These are phyloP conservation scores for Typhlomys cinereus DNA, from an alignment of 2,113 vertebrate genomes.

Conservation along the genomic window DNA sequence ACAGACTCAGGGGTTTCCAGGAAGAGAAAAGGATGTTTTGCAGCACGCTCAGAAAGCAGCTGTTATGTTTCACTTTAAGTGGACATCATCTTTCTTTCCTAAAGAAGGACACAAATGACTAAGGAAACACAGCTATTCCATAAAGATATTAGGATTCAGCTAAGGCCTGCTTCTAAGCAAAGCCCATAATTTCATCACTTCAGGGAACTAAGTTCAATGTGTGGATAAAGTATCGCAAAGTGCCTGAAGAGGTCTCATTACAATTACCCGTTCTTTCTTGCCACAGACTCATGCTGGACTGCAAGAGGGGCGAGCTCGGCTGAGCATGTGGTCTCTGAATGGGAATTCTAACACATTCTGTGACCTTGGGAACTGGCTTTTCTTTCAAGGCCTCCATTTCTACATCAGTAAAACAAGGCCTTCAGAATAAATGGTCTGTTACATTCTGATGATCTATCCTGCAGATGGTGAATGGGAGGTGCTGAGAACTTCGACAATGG, in stretches of 20 bases:
- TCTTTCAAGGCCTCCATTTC: slow-evolving; percentile 34
- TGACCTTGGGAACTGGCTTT: slow-evolving; percentile 61
- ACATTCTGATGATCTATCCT: slow-evolving; percentile 72
- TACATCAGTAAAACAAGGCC: slow-evolving; percentile 67
- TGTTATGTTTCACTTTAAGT: not conserved
- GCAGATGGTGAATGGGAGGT: slow-evolving; percentile 72
- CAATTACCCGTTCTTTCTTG: slow-evolving; percentile 45
- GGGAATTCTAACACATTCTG: slow-evolving; percentile 18
- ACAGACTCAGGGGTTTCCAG: not conserved
- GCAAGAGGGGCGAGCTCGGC: not conserved
- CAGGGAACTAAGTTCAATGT: not conserved
- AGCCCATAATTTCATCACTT: not conserved
- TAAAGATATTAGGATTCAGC: not conserved
- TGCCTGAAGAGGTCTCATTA: not conserved
- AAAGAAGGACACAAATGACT: not conserved
- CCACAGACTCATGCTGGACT: slow-evolving; percentile 60
- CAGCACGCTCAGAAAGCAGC: not conserved
- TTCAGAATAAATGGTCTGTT: slow-evolving; percentile 77
- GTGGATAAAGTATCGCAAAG: not conserved
- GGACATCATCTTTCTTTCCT: not conserved
- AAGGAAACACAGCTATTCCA: not conserved
- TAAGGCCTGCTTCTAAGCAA: not conserved
- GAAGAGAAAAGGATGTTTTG: not conserved
- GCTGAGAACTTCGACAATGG: slow-evolving; percentile 65
- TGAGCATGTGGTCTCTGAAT: slow-evolving; percentile 52